Evolutionary conservation across 2,113 vertebrate species (phyloP).

Genomic region (Cheilinus undulatus): DNA sequence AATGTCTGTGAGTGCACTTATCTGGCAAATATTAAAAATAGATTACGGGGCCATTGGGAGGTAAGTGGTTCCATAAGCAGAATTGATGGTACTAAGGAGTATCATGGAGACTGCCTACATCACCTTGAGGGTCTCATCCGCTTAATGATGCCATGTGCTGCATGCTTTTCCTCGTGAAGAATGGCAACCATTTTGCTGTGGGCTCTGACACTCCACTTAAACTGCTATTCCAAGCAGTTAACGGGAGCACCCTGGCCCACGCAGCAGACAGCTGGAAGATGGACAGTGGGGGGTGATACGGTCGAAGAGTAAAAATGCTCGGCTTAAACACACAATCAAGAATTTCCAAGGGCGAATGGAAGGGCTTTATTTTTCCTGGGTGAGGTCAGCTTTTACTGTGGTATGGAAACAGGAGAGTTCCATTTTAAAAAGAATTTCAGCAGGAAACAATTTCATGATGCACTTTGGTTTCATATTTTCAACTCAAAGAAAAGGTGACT

Average conservation of each 20-base stretch:
- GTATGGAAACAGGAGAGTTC: neutral
- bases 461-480: too few species aligned
- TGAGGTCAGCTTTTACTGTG: slow-evolving; percentile 6
- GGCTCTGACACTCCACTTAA: slow-evolving; percentile 76
- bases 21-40: slow-evolving; percentile 83
- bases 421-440: too few species aligned
- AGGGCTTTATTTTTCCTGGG: slow-evolving; percentile 33
- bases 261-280: slow-evolving; percentile 60
- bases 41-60: slow-evolving; percentile 75
- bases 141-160: slow-evolving; percentile 78
- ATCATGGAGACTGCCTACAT: slow-evolving; percentile 70
- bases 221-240: slow-evolving; percentile 74
- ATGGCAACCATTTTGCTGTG: slow-evolving; percentile 73
- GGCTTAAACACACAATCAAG: slow-evolving; percentile 36
- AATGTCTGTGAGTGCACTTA: slow-evolving; percentile 76
- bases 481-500: too few species aligned
- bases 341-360: slow-evolving; percentile 39
- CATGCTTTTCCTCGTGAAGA: slow-evolving; percentile 69
- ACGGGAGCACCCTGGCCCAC: slow-evolving; percentile 50
- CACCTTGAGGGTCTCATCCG: slow-evolving; percentile 78
- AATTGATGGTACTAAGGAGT: slow-evolving; percentile 76
- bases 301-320: slow-evolving; percentile 39
- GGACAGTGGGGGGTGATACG: slow-evolving; percentile 39
- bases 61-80: slow-evolving; percentile 81
- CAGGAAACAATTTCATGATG: too few species aligned